Evolutionary conservation across 2,888 invertebrate genomes (phyloP), one percentile per base, ranked within the genome.

Genomic region (Lydus trimaculatus): DNA sequence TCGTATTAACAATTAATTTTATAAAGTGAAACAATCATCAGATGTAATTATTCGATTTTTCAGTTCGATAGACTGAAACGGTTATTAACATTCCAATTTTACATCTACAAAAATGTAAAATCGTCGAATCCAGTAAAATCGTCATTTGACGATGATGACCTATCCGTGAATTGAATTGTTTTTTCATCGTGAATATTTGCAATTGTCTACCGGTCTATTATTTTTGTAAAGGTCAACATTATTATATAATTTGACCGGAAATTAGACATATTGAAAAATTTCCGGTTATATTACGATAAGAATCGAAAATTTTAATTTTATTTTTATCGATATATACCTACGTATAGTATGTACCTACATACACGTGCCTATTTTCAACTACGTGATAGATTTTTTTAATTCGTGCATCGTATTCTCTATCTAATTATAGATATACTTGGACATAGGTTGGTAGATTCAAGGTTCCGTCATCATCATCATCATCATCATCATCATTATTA

Each of bases 61-160:
- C 74, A 76, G 69, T 73, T 69, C 74, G 75, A 65, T 66, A 72
- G 75, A 75, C 66, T 65, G 73, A 74, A 66, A 74, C 75, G 74
- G 70, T 74, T 72, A 74, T 72, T 73, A 72, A 73, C 73, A 69
- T 71, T 71, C 68, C 43, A 69, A 65, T 67, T 69, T 69, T 69
- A 58, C 36, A n/a, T n/a, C n/a, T n/a, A n/a, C n/a, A n/a, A n/a
- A n/a, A n/a, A n/a, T n/a, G n/a, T n/a, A n/a, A n/a, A n/a, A n/a
- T n/a, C n/a, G n/a, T n/a, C n/a, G n/a, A n/a, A n/a, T n/a, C n/a
- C 52, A 43, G 48, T 65, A 65, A 23, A 31, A n/a, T 64, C 31
- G 56, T 63, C 28, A 28, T 28, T 28, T 28, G 28, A 4, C 2
- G 28, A 28, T 28, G 28, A 28, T 28, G 28, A 4, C 28, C 28